A percentile compares a stretch with the other conserved stretches of the same genome.
phyloP scores from a whole-genome alignment of 2,113 vertebrate genomes.

The Tiliqua scincoides region DNA sequence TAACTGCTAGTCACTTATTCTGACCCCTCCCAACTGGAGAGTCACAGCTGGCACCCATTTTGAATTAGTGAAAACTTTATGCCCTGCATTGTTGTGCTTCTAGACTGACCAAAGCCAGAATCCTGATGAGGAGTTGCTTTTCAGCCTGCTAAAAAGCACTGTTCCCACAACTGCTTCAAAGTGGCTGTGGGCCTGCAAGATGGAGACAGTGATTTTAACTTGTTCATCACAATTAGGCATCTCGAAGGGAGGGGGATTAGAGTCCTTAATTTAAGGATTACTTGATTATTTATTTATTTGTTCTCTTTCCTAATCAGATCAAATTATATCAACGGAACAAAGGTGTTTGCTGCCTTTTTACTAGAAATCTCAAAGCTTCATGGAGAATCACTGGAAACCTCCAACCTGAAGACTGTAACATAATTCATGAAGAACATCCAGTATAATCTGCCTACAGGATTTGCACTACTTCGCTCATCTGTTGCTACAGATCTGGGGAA shows the following conservation, averaged over 20 bases:
- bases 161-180: too few species aligned
- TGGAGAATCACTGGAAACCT: not conserved
- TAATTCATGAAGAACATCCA: not conserved
- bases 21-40: too few species aligned
- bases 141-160: too few species aligned
- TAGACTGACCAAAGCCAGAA: too few species aligned
- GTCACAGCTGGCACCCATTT: too few species aligned
- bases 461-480: not conserved
- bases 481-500: not conserved
- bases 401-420: not conserved
- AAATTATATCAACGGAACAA: conserved; percentile 82
- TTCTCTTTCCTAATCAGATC: conserved; percentile 59
- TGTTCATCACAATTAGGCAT: not conserved
- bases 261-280: not conserved
- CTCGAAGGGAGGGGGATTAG: not conserved
- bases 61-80: too few species aligned
- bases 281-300: conserved; percentile 9
- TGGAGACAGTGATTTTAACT: too few species aligned
- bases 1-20: too few species aligned
- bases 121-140: too few species aligned
- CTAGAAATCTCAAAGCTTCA: conserved; percentile 77
- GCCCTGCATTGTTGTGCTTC: too few species aligned
- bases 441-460: not conserved
- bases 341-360: conserved; percentile 78
- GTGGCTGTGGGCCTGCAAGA: too few species aligned